Percentiles rank a stretch among this genome's conserved stretches.
Conservation (phyloP, 2,888 invertebrate species). For the Microplitis deprimator region DNA sequence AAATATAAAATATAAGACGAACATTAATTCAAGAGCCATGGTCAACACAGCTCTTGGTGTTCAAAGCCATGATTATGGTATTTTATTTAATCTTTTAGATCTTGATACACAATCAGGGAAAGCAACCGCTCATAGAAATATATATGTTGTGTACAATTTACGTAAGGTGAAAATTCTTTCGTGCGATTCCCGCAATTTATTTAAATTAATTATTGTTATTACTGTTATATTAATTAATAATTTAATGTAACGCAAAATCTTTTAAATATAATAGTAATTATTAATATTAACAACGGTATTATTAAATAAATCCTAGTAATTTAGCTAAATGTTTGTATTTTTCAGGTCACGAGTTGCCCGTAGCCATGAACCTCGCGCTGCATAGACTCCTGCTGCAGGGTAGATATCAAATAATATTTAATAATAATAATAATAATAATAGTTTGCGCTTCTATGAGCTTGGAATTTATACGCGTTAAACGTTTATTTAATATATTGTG, state of each 20-base stretch:
- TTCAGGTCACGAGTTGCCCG: slow-evolving; percentile 60
- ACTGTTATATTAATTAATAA: not conserved
- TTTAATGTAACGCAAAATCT: not conserved
- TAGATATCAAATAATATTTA: slow-evolving; percentile 52
- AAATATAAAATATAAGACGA: slow-evolving; percentile 18
- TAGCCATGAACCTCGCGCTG: slow-evolving; percentile 72
- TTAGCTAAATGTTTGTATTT: slow-evolving; percentile 45
- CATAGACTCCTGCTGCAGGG: slow-evolving; percentile 70
- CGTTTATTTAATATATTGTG: slow-evolving; percentile 31
- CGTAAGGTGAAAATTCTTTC: slow-evolving; percentile 62
- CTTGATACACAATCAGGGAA: slow-evolving; percentile 28
- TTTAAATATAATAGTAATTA: not conserved
- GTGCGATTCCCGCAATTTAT: not conserved
- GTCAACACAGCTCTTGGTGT: slow-evolving; percentile 9
- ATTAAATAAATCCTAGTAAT: not conserved
- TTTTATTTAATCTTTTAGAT: slow-evolving; percentile 17
- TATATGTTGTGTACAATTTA: slow-evolving; percentile 52
- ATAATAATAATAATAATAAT: not conserved
- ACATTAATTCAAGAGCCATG: slow-evolving; percentile 12
- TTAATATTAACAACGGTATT: not conserved
- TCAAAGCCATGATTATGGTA: not conserved
- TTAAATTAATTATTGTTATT: slow-evolving; percentile 13
- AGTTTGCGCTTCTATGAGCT: not conserved
- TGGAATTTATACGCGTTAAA: slow-evolving; percentile 15
- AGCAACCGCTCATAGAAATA: slow-evolving; percentile 23